phyloP scores from a whole-genome alignment of 1,140 invertebrate species.

The Elysia chlorotica region DNA sequence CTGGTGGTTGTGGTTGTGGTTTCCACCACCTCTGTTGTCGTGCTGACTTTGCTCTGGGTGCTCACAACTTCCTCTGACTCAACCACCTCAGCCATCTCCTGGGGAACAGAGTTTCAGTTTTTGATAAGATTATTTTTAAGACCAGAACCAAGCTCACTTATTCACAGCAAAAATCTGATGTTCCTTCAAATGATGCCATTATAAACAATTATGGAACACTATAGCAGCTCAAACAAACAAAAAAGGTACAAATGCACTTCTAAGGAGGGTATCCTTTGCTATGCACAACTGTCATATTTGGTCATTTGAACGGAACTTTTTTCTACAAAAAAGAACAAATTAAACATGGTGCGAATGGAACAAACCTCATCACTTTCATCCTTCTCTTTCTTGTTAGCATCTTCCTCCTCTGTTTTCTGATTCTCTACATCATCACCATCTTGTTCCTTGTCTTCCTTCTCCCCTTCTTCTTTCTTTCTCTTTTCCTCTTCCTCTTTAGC shows the following conservation, averaged over 20 bases:
- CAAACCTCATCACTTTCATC: background rate
- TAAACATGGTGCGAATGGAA: too few relatives aligned
- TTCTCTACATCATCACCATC: constrained; percentile 58
- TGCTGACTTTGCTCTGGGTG: background rate
- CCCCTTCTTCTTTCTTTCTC: constrained; percentile 65
- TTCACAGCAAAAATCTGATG: too few relatives aligned
- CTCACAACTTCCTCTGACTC: constrained; percentile 12
- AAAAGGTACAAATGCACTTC: too few relatives aligned
- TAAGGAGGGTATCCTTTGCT: too few relatives aligned
- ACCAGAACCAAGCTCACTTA: too few relatives aligned
- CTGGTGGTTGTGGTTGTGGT: constrained; percentile 31
- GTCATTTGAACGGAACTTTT: too few relatives aligned
- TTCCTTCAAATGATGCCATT: too few relatives aligned
- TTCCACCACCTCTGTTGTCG: constrained; percentile 18
- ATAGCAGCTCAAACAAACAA: too few relatives aligned
- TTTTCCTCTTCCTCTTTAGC: constrained; percentile 60
- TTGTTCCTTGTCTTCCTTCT: constrained; percentile 65
- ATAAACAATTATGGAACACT: too few relatives aligned
- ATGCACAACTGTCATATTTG: too few relatives aligned
- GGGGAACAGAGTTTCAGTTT: background rate
- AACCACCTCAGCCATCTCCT: constrained; percentile 5
- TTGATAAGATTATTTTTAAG: background rate
- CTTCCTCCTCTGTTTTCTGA: constrained; percentile 34
- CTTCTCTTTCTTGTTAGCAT: constrained; percentile 5
- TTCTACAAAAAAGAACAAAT: too few relatives aligned